Base-by-base conservation (phyloP, 2,113 vertebrate species). In the Syrrhaptes paradoxus region DNA sequence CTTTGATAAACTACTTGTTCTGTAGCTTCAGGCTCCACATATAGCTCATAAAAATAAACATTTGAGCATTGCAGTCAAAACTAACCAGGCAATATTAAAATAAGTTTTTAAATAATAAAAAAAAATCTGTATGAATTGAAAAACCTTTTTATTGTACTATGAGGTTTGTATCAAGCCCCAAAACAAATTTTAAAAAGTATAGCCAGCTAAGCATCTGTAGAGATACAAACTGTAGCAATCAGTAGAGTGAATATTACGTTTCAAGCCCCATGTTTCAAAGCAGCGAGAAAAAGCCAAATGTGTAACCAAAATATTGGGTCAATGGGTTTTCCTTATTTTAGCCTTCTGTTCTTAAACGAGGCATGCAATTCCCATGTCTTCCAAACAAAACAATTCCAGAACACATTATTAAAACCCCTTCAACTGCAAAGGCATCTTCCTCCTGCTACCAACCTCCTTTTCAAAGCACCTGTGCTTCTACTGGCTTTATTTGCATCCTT, bases 261-360 rank as follows among this genome's bases (percentile, higher is more conserved):
- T 80, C 43, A 54, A 31, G 51, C 11, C 20, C 28, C 22, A 7
- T 7, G 4, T 58, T 72, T 65, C 36, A 75, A 74, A n/a, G 26
- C 49, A 73, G 31, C 7, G 8, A 76, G 63, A 68, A 88, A 72
- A 65, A 71, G 31, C 68, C 68, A 25, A 81, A 62, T 3, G 5
- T 0, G 0, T 17, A 73, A 90, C 21, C 62, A 32, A 36, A 45
- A 8, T 16, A 10, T 3, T 0, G 0, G 3, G 32, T 55, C 25
- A 32, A 32, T 8, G 18, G 2, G 17, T 52, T 76, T 58, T 75
- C 32, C 75, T 70, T 70, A 45, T 20, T 91, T 91, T 45, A 70
- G 36, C 63, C 12, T 31, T 61, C 41, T 55, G 28, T 49, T 66
- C 43, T 41, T 58, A 68, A 79, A 66, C 22, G 11, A 34, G n/a